phyloP scores from a whole-genome alignment of 2,888 invertebrate genomes.

The Tiliacea citrago region DNA sequence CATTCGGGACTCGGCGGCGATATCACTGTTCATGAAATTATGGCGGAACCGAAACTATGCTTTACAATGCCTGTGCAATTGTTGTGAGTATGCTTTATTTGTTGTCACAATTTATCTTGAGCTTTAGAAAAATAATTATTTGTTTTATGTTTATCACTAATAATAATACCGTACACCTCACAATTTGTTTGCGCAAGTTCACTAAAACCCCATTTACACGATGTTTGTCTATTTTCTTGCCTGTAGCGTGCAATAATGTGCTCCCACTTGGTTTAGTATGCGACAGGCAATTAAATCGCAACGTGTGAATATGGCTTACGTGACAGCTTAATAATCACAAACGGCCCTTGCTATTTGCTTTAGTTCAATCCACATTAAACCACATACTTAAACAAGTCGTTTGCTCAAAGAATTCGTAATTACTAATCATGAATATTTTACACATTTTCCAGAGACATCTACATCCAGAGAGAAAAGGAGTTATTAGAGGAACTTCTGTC shows the following conservation, averaged over 20 bases:
- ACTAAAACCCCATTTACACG: background rate
- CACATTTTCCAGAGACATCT: conserved; percentile 93
- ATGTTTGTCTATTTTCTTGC: background rate
- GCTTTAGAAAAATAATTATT: background rate
- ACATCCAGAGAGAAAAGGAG: conserved; percentile 97
- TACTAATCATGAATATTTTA: background rate
- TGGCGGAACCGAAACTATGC: conserved; percentile 97
- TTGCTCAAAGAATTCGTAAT: background rate
- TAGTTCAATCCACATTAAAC: background rate
- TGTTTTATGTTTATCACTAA: background rate
- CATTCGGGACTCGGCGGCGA: conserved; percentile 98
- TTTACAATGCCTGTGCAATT: conserved; percentile 96
- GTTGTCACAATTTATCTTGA: background rate
- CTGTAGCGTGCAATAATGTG: background rate
- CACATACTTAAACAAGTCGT: background rate
- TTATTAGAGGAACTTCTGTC: conserved; percentile 96
- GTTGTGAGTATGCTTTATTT: conserved; percentile 92
- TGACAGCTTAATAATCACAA: background rate
- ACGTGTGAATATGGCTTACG: background rate
- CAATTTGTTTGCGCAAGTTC: background rate
- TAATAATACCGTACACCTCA: background rate
- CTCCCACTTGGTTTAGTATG: background rate
- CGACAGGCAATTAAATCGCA: background rate
- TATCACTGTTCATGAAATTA: conserved; percentile 97
- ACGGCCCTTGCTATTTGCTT: background rate